These are phyloP conservation scores for Hetaerina titia DNA, from an alignment of 2,888 invertebrate genomes.

Conservation along the genomic window DNA sequence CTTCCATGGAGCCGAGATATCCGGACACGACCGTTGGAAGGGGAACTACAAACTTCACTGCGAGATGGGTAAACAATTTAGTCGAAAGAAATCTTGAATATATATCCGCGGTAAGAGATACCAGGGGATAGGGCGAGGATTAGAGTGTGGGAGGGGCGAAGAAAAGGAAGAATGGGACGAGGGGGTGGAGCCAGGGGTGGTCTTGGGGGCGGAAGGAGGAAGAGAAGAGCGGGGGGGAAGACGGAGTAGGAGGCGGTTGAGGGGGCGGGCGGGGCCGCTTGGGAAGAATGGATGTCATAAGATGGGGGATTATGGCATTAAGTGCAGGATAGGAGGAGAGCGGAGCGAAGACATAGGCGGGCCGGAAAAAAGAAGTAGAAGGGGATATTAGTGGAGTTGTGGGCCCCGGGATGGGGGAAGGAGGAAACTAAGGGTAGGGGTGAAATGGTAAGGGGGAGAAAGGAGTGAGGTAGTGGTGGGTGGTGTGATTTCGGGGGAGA, in stretches of 20 bases:
- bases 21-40: not conserved
- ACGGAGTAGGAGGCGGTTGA: not conserved
- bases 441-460: not conserved
- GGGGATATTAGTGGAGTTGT: not conserved
- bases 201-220: no score
- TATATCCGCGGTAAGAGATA: not conserved
- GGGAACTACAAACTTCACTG: not conserved
- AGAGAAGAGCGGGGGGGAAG: not conserved
- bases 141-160: not conserved
- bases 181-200: not conserved
- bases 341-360: not conserved
- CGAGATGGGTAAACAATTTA: not conserved
- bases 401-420: not conserved
- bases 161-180: not conserved
- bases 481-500: no score
- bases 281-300: constrained; percentile 35
- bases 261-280: not conserved
- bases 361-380: no score
- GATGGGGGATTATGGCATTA: constrained; percentile 39
- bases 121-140: not conserved
- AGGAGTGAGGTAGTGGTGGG: not conserved
- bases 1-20: not conserved
- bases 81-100: not conserved
- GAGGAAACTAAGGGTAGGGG: no score
- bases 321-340: not conserved